Conservation (phyloP, 2,113 vertebrate species). For the Toxotes jaculatrix region DNA sequence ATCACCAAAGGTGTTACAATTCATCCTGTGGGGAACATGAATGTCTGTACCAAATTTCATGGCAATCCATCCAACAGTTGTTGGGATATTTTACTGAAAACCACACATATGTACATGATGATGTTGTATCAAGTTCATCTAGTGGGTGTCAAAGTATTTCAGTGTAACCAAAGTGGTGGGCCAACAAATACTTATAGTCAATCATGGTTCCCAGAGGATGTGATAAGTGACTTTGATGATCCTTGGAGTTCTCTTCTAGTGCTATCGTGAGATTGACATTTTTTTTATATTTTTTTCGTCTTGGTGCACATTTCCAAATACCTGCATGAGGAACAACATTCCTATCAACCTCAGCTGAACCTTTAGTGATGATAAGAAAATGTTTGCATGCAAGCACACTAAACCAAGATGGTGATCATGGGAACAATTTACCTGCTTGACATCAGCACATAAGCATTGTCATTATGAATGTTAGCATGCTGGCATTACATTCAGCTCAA, state of each 20-base stretch:
- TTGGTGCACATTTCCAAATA: not conserved
- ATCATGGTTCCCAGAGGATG: not conserved
- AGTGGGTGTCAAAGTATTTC: not conserved
- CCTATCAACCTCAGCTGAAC: not conserved
- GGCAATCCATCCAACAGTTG: not conserved
- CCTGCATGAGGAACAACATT: not conserved
- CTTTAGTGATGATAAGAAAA: not conserved
- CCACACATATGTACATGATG: not conserved
- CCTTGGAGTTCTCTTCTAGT: not conserved
- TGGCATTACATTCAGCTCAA: not conserved
- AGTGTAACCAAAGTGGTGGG: not conserved
- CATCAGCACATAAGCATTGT: no score
- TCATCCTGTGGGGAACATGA: not conserved
- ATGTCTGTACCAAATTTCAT: not conserved
- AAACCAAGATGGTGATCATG: not conserved
- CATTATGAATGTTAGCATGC: not conserved
- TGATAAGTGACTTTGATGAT: not conserved
- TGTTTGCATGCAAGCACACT: not conserved
- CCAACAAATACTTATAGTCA: not conserved
- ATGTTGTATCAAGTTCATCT: not conserved
- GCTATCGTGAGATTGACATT: not conserved
- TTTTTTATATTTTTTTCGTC: not conserved
- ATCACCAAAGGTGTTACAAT: not conserved
- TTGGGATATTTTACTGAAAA: not conserved
- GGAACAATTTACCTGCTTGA: not conserved